phyloP scores from a whole-genome alignment of 2,888 invertebrate genomes.

The Drosophila prostipennis region DNA sequence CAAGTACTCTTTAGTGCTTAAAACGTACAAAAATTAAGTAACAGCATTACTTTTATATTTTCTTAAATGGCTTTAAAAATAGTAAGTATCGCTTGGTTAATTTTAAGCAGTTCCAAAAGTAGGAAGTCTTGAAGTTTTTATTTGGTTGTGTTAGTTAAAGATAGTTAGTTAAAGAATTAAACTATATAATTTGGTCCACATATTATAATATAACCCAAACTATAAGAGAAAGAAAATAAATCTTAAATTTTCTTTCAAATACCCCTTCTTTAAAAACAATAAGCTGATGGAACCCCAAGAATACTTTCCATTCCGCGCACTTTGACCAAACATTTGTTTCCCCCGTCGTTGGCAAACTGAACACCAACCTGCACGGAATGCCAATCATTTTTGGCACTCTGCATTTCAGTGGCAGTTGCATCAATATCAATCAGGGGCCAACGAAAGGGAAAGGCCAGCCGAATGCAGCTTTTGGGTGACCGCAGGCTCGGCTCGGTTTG shows the following conservation, averaged over 20 bases:
- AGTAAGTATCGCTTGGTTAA: neutral
- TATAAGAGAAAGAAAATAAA: no score
- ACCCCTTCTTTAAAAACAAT: neutral
- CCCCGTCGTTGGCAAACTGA: slow-evolving; percentile 2
- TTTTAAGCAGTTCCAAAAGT: no score
- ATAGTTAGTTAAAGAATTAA: no score
- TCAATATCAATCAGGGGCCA: slow-evolving; percentile 44
- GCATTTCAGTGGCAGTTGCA: slow-evolving; percentile 34
- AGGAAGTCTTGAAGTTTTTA: neutral
- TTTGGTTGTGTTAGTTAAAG: no score
- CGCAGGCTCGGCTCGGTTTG: slow-evolving; percentile 45
- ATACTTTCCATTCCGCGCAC: slow-evolving; percentile 9
- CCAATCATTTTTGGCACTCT: slow-evolving; percentile 28
- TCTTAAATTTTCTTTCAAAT: no score
- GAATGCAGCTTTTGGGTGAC: slow-evolving; percentile 45
- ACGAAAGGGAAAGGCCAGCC: slow-evolving; percentile 69
- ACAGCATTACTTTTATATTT: neutral
- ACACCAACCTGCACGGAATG: slow-evolving; percentile 15
- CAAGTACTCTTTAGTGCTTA: slow-evolving; percentile 15
- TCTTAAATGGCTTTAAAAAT: neutral
- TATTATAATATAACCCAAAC: no score
- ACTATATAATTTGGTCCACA: no score
- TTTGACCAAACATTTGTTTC: slow-evolving; percentile 16
- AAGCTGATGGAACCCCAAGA: neutral
- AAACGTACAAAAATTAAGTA: neutral